Conservation (phyloP, 2,888 invertebrate genomes). For the Lepidocyrtoides sp. region DNA sequence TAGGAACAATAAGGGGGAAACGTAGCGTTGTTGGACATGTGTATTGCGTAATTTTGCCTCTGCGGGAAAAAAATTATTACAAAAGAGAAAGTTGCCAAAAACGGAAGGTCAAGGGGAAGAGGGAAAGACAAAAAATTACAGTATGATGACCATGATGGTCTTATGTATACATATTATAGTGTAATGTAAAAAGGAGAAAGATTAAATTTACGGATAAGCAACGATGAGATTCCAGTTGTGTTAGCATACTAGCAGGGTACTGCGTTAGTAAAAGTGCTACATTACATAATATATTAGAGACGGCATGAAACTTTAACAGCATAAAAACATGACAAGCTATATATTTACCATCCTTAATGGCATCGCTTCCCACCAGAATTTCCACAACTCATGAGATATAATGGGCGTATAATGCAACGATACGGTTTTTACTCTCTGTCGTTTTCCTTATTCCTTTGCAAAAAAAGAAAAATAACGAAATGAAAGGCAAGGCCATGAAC, state of each 20-base stretch:
- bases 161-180: not conserved
- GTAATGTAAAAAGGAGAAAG: not conserved
- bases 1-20: not conserved
- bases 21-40: not conserved
- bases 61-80: conserved; percentile 53
- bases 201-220: conserved; percentile 11
- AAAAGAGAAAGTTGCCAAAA: conserved; percentile 67
- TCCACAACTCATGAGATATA: conserved; percentile 72
- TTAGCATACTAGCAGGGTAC: not conserved
- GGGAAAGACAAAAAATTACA: conserved; percentile 57
- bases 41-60: conserved; percentile 27
- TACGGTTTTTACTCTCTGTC: conserved; percentile 39
- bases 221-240: not conserved
- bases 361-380: conserved; percentile 74
- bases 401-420: conserved; percentile 73
- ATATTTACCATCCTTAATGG: conserved; percentile 69
- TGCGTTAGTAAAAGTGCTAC: conserved; percentile 66
- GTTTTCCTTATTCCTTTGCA: not conserved
- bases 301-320: conserved; percentile 51
- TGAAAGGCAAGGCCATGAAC: conserved; percentile 52
- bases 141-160: conserved; percentile 12
- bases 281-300: conserved; percentile 70
- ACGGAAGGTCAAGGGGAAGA: conserved; percentile 76
- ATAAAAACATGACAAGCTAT: conserved; percentile 71
- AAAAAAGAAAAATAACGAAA: conserved; percentile 26